Conservation (phyloP, 2,888 invertebrate genomes). For the Ametastegia equiseti region DNA sequence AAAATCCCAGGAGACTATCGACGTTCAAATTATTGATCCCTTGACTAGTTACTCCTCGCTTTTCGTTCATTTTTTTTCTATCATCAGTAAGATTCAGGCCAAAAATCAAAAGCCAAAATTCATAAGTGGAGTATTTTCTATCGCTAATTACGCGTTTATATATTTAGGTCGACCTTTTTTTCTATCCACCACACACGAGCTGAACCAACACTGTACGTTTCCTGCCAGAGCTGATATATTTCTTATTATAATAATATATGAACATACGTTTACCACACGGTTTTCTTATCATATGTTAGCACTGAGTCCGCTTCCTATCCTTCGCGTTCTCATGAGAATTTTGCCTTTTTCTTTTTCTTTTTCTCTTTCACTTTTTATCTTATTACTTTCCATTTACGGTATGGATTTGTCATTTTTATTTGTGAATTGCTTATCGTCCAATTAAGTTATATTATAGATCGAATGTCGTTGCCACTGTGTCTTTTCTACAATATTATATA, state of each 20-base stretch:
- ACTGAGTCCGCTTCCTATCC: neutral
- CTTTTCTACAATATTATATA: too few species aligned
- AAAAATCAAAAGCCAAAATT: neutral
- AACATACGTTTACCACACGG: neutral
- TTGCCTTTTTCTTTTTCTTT: too few species aligned
- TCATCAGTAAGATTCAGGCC: neutral
- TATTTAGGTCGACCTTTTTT: neutral
- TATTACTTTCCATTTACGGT: too few species aligned
- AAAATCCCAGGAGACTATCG: too few species aligned
- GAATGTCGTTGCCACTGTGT: too few species aligned
- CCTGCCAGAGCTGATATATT: neutral
- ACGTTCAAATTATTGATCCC: slow-evolving; percentile 32
- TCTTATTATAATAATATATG: neutral
- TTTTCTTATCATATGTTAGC: neutral
- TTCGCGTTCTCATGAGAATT: too few species aligned
- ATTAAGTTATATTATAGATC: too few species aligned
- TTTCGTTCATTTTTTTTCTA: neutral
- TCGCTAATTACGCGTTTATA: neutral
- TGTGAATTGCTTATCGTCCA: too few species aligned
- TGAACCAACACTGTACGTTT: neutral
- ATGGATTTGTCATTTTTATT: too few species aligned
- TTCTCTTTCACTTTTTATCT: too few species aligned
- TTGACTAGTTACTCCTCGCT: neutral
- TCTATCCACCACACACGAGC: neutral
- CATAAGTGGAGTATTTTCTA: neutral